These are phyloP conservation scores for Bradypodion pumilum DNA, from an alignment of 2,797 vertebrate species.

Conservation along the genomic window DNA sequence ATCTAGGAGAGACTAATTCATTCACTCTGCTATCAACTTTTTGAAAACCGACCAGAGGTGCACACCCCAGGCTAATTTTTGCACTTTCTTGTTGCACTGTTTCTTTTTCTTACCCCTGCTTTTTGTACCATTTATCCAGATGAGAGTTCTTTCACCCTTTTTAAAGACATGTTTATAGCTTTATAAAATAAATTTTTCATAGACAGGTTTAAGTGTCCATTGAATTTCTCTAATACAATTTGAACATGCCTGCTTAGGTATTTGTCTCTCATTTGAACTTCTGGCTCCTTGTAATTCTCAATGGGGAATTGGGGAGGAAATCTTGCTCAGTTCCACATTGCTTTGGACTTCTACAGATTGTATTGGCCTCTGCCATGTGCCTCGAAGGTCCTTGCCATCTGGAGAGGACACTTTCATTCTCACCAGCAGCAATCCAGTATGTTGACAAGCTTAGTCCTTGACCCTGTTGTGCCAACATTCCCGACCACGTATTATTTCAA, in stretches of 20 bases:
- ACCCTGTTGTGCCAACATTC: neutral
- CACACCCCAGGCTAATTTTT: neutral
- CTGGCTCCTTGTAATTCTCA: neutral
- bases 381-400: neutral
- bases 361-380: neutral
- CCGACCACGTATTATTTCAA: neutral
- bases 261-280: neutral
- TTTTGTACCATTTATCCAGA: neutral
- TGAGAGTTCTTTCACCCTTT: neutral
- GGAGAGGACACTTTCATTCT: neutral
- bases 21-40: neutral
- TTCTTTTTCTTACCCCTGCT: neutral
- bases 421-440: neutral
- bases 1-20: neutral
- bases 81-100: too few species aligned
- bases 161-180: neutral
- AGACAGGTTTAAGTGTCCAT: neutral
- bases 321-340: neutral
- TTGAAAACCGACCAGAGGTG: neutral
- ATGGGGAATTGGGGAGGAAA: too few species aligned
- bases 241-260: too few species aligned
- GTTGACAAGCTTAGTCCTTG: neutral
- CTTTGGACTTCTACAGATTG: neutral
- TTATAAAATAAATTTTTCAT: neutral
- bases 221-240: neutral